phyloP scores from a whole-genome alignment of 2,113 vertebrate species.

The Vulpes ferrilata region DNA sequence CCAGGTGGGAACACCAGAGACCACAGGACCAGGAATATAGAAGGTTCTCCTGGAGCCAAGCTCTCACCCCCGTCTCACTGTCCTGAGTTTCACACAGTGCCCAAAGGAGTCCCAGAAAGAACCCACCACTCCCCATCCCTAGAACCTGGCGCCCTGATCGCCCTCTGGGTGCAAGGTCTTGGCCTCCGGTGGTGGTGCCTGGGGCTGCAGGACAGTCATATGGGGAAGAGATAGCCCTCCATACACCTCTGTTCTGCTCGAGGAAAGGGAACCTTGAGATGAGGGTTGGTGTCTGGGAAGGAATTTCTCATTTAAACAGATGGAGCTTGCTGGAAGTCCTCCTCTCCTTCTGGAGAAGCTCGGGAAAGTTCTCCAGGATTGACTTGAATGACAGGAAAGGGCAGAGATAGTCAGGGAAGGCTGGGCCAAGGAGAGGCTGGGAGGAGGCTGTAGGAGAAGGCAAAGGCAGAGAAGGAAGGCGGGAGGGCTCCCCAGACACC shows the following conservation, averaged over 20 bases:
- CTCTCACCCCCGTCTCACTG: not conserved
- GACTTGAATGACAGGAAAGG: not conserved
- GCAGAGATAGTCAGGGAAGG: not conserved
- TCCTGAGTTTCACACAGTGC: not conserved
- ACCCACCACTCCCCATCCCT: not conserved
- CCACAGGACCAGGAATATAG: not conserved
- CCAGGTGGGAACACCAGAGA: not conserved
- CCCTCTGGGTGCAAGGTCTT: not conserved
- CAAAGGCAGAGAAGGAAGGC: not conserved
- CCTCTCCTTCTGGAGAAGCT: not conserved
- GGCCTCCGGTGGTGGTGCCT: accelerated
- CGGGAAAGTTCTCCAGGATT: not conserved
- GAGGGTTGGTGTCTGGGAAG: not conserved
- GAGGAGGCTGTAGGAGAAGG: not conserved
- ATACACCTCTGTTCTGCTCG: not conserved
- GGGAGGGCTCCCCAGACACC: not conserved
- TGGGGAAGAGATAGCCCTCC: accelerated
- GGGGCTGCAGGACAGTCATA: not conserved
- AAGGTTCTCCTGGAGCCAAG: not conserved
- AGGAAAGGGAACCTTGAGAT: not conserved
- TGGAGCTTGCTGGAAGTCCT: not conserved
- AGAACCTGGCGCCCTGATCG: not conserved
- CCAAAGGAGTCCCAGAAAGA: not conserved
- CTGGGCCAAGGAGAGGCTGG: not conserved
- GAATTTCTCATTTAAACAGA: conserved; percentile 22